Conservation (phyloP, 1,140 invertebrate genomes). For the Pissodes strobi region DNA sequence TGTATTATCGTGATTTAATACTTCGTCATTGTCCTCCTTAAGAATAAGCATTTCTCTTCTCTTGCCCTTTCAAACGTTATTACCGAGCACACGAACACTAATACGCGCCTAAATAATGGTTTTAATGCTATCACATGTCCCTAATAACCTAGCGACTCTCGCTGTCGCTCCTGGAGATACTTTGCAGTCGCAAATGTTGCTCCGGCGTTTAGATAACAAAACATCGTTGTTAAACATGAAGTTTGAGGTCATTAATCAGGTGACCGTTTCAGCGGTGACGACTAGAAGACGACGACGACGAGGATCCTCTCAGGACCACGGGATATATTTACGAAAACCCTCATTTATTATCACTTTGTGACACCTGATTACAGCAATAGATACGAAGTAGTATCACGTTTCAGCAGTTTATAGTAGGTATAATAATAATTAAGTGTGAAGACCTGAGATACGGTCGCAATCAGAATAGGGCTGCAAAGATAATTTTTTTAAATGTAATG, state of each 20-base stretch:
- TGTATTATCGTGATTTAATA: no score
- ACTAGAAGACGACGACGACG: constrained; percentile 40
- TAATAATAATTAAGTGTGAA: no score
- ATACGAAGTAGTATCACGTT: constrained; percentile 40
- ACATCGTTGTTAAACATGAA: constrained; percentile 49
- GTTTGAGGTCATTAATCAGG: constrained; percentile 50
- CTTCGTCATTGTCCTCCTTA: no score
- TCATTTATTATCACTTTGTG: constrained; percentile 49
- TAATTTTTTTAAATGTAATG: no score
- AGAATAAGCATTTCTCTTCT: no score
- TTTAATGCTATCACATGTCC: constrained; percentile 24
- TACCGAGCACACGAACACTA: no score
- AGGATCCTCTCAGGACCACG: constrained; percentile 33
- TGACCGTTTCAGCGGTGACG: constrained; percentile 40
- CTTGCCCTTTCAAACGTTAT: no score
- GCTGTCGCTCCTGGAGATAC: constrained; percentile 22
- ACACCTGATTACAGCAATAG: constrained; percentile 47
- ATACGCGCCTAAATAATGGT: no score
- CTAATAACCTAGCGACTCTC: constrained; percentile 24
- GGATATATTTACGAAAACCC: constrained; percentile 40
- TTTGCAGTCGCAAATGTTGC: constrained; percentile 45
- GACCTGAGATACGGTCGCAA: no score
- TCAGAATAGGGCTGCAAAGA: no score
- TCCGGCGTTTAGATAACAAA: constrained; percentile 52
- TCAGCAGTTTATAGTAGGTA: not conserved